phyloP scores from a whole-genome alignment of 64 coral and sea anemone genomes.

The Exaiptasia diaphana region DNA sequence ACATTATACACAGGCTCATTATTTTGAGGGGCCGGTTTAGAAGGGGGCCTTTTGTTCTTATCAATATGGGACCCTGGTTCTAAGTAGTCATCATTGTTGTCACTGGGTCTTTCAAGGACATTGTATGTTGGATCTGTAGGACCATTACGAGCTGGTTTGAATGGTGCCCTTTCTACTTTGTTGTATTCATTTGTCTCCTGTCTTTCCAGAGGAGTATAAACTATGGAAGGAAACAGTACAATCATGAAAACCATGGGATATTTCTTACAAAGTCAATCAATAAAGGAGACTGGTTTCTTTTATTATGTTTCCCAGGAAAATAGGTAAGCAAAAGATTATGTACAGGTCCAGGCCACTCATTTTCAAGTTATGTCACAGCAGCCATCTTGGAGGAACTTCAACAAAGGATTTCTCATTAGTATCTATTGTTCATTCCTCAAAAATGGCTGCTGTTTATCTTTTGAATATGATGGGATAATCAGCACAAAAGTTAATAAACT shows the following conservation, averaged over 20 bases:
- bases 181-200: background rate
- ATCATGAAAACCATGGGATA: background rate
- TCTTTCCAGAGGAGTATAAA: background rate
- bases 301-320: too few species aligned
- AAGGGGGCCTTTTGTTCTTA: background rate
- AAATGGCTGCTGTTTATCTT: too few species aligned
- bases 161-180: background rate
- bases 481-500: too few species aligned
- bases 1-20: slow-evolving; percentile 11
- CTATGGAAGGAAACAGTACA: background rate
- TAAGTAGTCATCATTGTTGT: background rate
- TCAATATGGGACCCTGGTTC: background rate
- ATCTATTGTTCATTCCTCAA: too few species aligned
- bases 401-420: too few species aligned
- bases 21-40: too few species aligned
- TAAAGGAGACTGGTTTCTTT: background rate
- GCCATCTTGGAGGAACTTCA: too few species aligned
- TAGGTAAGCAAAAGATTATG: too few species aligned
- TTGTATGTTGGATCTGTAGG: background rate
- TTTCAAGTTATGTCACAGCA: too few species aligned
- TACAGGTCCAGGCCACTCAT: too few species aligned
- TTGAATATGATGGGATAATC: too few species aligned
- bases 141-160: background rate
- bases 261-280: background rate
- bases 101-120: background rate